Percentiles rank a stretch among this genome's conserved stretches.
These are phyloP conservation scores for Scophthalmus maximus DNA, from an alignment of 2,113 vertebrate genomes.

Conservation along the genomic window DNA sequence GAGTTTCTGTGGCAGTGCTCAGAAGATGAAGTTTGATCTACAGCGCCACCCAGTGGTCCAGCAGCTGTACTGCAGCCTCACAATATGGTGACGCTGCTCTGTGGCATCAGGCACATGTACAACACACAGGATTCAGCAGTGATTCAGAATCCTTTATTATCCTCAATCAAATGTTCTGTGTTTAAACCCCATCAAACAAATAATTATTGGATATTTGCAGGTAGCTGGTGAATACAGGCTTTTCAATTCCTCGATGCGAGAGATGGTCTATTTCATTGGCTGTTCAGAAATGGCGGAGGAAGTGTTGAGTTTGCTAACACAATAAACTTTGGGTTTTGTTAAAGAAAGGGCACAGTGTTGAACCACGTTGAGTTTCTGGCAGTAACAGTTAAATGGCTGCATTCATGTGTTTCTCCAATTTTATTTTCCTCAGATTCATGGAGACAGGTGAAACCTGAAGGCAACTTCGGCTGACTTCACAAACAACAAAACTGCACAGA, in stretches of 20 bases:
- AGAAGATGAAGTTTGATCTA: background rate
- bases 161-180: conserved; percentile 2
- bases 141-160: conserved; percentile 53
- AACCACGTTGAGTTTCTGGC: conserved; percentile 23
- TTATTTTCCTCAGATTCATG: background rate
- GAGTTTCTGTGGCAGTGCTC: background rate
- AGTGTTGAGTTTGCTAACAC: background rate
- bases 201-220: conserved; percentile 3
- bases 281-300: conserved; percentile 8
- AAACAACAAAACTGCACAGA: conserved; percentile 30
- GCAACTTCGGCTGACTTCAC: too few relatives aligned
- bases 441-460: too few relatives aligned
- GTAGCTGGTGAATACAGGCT: background rate
- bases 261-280: background rate
- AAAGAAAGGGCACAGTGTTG: background rate
- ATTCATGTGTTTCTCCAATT: background rate
- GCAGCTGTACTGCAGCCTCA: conserved; percentile 5
- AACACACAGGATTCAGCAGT: background rate
- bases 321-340: background rate
- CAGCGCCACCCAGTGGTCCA: conserved; percentile 27
- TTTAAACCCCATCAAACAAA: conserved; percentile 24
- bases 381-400: conserved; percentile 1
- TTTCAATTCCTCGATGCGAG: background rate
- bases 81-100: background rate
- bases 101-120: background rate